phyloP scores from a whole-genome alignment of 2,888 invertebrate species.

The Drosophila meridiana region DNA sequence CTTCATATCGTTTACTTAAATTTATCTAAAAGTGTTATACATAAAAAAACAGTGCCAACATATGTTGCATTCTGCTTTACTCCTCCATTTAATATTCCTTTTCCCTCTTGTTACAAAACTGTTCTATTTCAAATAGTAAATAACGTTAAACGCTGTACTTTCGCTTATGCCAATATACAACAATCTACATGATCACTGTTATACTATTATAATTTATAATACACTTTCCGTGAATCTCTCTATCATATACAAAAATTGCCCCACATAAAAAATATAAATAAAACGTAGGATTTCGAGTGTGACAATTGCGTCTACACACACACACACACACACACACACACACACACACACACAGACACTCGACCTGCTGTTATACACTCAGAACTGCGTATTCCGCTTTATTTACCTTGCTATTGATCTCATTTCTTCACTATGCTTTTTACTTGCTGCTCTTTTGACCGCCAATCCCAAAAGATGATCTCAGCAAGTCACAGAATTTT shows the following conservation, averaged over 20 bases:
- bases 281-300: constrained; percentile 4
- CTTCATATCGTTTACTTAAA: not conserved
- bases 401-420: constrained; percentile 24
- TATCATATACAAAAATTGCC: not conserved
- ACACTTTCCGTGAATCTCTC: not conserved
- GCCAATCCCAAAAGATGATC: constrained; percentile 17
- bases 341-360: not conserved
- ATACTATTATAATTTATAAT: not conserved
- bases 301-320: not conserved
- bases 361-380: not conserved
- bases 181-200: not conserved
- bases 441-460: constrained; percentile 8
- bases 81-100: not conserved
- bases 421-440: constrained; percentile 15
- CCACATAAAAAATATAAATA: constrained; percentile 3
- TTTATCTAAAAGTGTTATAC: too few relatives aligned
- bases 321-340: not conserved
- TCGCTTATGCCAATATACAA: not conserved
- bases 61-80: not conserved
- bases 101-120: not conserved
- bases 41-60: not conserved
- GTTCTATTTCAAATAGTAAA: not conserved
- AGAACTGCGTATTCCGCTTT: not conserved
- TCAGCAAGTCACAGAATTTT: constrained; percentile 24
- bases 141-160: not conserved